These are phyloP conservation scores for Hozukius guyotensis DNA, from an alignment of 2,797 vertebrate species.

Conservation along the genomic window DNA sequence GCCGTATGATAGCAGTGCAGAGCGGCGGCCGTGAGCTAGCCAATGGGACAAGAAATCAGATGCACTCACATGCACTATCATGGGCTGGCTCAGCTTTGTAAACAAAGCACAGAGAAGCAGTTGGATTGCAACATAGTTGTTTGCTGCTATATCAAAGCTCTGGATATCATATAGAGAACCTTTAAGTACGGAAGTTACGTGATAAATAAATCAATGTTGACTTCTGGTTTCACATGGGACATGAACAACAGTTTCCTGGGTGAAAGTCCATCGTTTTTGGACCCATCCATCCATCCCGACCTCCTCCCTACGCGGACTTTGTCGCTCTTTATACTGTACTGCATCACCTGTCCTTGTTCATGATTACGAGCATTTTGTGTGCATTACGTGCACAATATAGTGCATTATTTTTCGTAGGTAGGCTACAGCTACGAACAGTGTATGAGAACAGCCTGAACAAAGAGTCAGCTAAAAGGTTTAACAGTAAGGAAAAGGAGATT, in stretches of 20 bases:
- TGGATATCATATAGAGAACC: too few species aligned
- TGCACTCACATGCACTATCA: too few species aligned
- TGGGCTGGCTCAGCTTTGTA: too few species aligned
- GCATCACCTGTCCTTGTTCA: neutral
- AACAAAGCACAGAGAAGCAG: too few species aligned
- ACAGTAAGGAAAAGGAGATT: neutral
- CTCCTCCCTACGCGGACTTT: neutral
- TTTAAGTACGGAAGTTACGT: too few species aligned
- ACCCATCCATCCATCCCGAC: neutral
- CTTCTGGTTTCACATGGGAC: neutral
- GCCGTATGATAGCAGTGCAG: too few species aligned
- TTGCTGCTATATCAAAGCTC: too few species aligned
- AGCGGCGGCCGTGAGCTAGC: fast-evolving
- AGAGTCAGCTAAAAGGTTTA: neutral
- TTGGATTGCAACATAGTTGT: too few species aligned
- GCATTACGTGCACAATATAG: too few species aligned
- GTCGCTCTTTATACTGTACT: neutral
- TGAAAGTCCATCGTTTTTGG: neutral
- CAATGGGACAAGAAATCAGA: too few species aligned
- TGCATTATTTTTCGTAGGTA: fast-evolving
- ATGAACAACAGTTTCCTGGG: neutral
- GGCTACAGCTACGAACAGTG: too few species aligned
- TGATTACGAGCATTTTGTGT: neutral
- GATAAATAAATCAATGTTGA: neutral
- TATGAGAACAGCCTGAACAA: too few species aligned